Conservation (phyloP, 2,888 invertebrate species). For the Drosophila mettleri region DNA sequence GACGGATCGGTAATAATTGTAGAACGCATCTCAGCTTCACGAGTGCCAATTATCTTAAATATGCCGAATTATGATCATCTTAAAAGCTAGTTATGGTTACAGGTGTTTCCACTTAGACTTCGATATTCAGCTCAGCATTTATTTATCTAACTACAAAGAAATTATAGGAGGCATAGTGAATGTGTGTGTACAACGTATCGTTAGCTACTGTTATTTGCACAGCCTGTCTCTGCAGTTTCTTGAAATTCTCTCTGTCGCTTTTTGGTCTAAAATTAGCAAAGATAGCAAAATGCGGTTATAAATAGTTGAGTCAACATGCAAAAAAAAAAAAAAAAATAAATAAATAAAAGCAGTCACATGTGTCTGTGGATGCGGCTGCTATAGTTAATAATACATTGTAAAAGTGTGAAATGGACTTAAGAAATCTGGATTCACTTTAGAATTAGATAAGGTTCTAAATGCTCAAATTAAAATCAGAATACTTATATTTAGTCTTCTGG, state of each 20-base stretch:
- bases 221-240: constrained; percentile 66
- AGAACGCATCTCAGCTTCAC: not conserved
- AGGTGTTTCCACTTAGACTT: constrained; percentile 50
- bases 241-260: constrained; percentile 51
- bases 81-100: not conserved
- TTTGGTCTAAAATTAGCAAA: constrained; percentile 73
- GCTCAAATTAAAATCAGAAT: too few relatives aligned
- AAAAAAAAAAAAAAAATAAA: constrained; percentile 23
- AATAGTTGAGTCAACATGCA: constrained; percentile 74
- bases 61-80: not conserved
- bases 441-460: too few relatives aligned
- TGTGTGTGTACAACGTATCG: not conserved
- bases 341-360: constrained; percentile 48
- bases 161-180: not conserved
- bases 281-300: constrained; percentile 70
- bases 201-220: constrained; percentile 62
- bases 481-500: not conserved
- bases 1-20: not conserved
- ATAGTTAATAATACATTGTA: constrained; percentile 23
- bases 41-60: not conserved
- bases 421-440: not conserved
- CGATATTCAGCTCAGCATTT: constrained; percentile 35
- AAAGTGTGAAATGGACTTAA: constrained; percentile 11
- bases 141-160: constrained; percentile 10
- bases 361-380: constrained; percentile 30